Evolutionary conservation across 2,888 invertebrate species (phyloP), one percentile per base, ranked within the genome.

Genomic region (Arge pagana): DNA sequence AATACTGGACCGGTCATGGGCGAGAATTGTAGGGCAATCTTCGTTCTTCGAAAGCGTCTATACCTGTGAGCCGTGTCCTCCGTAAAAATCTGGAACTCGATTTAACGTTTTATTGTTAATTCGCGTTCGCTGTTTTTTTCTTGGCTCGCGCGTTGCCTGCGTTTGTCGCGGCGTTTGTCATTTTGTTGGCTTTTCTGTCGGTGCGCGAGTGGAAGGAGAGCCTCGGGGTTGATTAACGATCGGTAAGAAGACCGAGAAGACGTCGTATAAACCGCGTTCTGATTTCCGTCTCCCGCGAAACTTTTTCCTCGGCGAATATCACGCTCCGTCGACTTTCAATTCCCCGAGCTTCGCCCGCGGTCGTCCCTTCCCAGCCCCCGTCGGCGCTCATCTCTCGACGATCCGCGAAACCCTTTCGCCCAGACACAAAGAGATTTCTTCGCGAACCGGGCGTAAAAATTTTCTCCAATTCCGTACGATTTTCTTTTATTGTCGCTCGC

Each of bases 351-450:
- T 50, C 50, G 50, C 42, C 43, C 54, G 50, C 53, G 10, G 28
- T 53, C 35, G 48, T 54, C 53, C 52, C 53, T 33, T 18, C 21
- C 54, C 49, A 41, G n/a, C 43, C 48, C 43, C 50, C 54, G 57
- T 55, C 60, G 63, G 63, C 61, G 54, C 64, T n/a, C 11, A 37
- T 21, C 23, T 8, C 11, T 1, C 40, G 28, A n/a, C n/a, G 26
- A 45, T 33, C 15, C 33, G 23, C 11, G 24, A 13, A 45, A 45
- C 45, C 33, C 45, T 45, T 45, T 45, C 23, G 23, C 24, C 15
- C n/a, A 35, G 33, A 33, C 33, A 45, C 33, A 45, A 33, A 45
- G 45, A 21, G 15, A 21, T 21, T 11, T 23, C 45, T 31, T 11
- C 18, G n/a, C 42, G 18, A 18, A 19, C 13, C 10, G 13, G 13